phyloP scores from a whole-genome alignment of 2,797 vertebrate genomes.

The Margarornis squamiger region DNA sequence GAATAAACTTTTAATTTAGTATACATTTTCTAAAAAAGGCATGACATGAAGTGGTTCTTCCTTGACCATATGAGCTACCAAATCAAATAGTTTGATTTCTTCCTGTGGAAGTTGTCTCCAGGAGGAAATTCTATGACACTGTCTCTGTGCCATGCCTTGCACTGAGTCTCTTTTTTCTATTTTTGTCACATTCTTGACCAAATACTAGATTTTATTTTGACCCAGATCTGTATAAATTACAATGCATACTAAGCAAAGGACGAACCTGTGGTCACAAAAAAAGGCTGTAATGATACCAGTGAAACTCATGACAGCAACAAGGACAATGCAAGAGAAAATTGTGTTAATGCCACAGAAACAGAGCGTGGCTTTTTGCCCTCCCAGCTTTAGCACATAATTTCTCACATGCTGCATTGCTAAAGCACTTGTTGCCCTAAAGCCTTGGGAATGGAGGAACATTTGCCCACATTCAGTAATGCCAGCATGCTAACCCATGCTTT shows the following conservation, averaged over 20 bases:
- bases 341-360: neutral
- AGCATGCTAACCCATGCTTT: neutral
- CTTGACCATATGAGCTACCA: fast-evolving
- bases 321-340: neutral
- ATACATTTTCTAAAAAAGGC: neutral
- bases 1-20: neutral
- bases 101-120: neutral
- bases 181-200: neutral
- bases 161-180: neutral
- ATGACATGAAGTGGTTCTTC: neutral
- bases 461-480: neutral
- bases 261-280: neutral
- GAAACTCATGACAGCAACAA: neutral
- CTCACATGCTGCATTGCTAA: neutral
- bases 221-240: neutral
- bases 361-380: neutral
- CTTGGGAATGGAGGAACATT: neutral
- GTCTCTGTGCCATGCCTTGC: neutral
- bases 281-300: neutral
- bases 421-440: neutral
- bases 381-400: neutral
- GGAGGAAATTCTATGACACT: neutral
- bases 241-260: neutral
- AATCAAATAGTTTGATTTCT: neutral
- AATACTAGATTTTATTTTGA: neutral